These are phyloP conservation scores for Meriones psammophilus DNA, from an alignment of 2,797 vertebrate genomes.

Conservation along the genomic window DNA sequence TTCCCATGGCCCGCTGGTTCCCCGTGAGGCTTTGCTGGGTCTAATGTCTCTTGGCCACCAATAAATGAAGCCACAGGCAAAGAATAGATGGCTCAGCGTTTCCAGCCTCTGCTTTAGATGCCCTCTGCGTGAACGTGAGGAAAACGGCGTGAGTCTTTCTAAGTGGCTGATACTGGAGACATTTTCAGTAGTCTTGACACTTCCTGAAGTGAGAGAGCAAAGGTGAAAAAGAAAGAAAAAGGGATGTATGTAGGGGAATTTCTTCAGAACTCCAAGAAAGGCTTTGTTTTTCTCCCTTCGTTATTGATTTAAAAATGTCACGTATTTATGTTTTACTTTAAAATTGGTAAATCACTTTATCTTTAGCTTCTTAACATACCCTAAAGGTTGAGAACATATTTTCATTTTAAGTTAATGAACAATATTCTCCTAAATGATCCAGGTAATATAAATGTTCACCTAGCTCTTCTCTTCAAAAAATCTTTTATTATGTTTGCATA, in stretches of 20 bases:
- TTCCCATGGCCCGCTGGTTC: neutral
- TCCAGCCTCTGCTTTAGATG: constrained; percentile 1
- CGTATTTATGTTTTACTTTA: constrained; percentile 33
- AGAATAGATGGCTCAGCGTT: constrained; percentile 39
- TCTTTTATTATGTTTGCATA: neutral
- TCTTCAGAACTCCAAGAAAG: neutral
- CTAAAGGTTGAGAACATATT: neutral
- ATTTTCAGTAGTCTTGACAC: constrained; percentile 12
- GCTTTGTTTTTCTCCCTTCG: neutral
- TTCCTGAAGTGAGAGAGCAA: neutral
- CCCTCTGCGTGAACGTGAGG: neutral
- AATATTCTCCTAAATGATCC: neutral
- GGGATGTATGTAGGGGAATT: neutral
- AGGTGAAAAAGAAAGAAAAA: neutral
- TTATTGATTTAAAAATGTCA: neutral
- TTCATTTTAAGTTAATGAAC: neutral
- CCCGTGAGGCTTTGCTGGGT: neutral
- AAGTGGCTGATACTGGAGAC: neutral
- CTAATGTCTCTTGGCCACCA: neutral
- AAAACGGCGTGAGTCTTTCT: constrained; percentile 9
- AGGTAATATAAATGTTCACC: neutral
- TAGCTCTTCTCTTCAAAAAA: neutral
- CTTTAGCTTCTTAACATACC: neutral
- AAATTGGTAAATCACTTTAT: constrained; percentile 30
- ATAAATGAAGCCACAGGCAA: neutral